Percentiles rank a stretch among this genome's conserved stretches.
Evolutionary conservation across 2,113 vertebrate species (phyloP).

Genomic region (Cebidichthys violaceus): DNA sequence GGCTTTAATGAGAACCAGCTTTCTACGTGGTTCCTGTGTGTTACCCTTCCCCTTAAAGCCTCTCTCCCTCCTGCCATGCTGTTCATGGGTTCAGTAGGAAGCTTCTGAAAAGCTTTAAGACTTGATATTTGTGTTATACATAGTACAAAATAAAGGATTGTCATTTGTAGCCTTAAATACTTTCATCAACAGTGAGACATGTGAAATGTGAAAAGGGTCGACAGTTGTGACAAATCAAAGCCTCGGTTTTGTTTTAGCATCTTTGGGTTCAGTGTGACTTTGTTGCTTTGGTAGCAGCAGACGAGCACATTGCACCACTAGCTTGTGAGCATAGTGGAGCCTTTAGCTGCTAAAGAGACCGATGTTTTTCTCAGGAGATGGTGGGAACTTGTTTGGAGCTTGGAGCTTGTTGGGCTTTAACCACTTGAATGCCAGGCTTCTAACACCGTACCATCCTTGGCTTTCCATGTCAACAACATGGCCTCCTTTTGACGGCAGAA

Average conservation of each 20-base stretch:
- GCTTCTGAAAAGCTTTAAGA: neutral
- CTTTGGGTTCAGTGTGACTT: neutral
- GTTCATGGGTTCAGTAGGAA: neutral
- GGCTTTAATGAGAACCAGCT: slow-evolving; percentile 74
- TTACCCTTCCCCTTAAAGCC: neutral
- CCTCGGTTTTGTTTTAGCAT: neutral
- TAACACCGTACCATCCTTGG: neutral
- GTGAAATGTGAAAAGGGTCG: neutral
- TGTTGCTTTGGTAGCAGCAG: too few species aligned
- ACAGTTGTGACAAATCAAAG: neutral
- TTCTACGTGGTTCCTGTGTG: neutral
- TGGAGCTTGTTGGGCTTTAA: neutral
- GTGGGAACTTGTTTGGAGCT: too few species aligned
- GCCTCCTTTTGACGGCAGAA: neutral
- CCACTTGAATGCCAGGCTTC: neutral
- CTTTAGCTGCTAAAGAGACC: too few species aligned
- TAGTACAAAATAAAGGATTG: neutral
- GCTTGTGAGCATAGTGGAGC: too few species aligned
- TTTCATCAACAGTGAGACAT: neutral
- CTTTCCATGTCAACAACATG: neutral
- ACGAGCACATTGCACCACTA: too few species aligned
- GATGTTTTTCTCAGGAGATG: too few species aligned
- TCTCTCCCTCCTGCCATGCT: neutral
- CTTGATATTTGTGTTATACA: neutral
- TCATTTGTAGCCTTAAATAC: neutral